phyloP scores from a whole-genome alignment of 2,888 invertebrate genomes.

The Cactoblastis cactorum region DNA sequence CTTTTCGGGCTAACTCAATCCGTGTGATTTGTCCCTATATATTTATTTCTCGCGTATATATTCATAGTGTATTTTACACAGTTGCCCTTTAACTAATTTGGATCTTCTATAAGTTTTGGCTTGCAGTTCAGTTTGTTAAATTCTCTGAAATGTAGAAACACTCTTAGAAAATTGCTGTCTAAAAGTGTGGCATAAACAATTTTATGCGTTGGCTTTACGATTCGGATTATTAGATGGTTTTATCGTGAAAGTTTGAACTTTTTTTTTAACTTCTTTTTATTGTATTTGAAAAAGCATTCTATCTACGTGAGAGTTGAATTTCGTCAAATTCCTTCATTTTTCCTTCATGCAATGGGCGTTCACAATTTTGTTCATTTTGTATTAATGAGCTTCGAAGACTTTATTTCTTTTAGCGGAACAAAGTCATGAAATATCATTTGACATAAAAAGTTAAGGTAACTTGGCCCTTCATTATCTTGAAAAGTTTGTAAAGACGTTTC shows the following conservation, averaged over 20 bases:
- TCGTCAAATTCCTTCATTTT: background rate
- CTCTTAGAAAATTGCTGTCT: conserved; percentile 3
- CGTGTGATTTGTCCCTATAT: too few species aligned
- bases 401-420: background rate
- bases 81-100: too few species aligned
- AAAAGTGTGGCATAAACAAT: conserved; percentile 1
- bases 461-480: background rate
- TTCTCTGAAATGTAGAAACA: conserved; percentile 1
- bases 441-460: background rate
- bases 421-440: background rate
- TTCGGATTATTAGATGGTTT: background rate
- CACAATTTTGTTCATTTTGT: background rate
- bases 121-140: background rate
- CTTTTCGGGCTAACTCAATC: too few species aligned
- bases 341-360: background rate
- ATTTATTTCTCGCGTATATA: too few species aligned
- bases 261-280: background rate
- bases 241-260: background rate
- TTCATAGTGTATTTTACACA: too few species aligned
- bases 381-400: background rate
- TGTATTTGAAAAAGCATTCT: background rate
- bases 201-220: background rate
- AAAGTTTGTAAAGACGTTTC: conserved; percentile 3
- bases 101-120: background rate
- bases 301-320: too few species aligned